These are phyloP conservation scores for Ochropleura leucogaster DNA, from an alignment of 2,888 invertebrate genomes.

Conservation along the genomic window DNA sequence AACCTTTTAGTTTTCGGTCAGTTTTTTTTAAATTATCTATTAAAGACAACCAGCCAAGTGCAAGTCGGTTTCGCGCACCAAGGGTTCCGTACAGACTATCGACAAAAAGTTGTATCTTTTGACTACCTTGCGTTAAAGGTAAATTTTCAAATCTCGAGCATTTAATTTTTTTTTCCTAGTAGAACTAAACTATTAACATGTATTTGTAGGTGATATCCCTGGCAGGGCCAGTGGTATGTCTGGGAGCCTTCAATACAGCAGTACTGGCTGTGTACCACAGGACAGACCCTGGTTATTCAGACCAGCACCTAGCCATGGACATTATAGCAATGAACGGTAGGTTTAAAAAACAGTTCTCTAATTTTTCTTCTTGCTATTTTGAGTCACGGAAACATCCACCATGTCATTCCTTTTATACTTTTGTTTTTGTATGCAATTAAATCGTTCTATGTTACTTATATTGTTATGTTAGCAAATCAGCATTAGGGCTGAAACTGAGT, in stretches of 20 bases:
- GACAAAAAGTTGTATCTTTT: no score
- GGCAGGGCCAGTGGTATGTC: slow-evolving; percentile 81
- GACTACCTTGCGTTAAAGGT: no score
- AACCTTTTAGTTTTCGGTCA: no score
- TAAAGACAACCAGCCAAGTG: no score
- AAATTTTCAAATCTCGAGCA: not conserved
- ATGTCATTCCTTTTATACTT: not conserved
- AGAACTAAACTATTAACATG: not conserved
- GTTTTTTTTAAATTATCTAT: no score
- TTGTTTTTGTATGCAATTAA: not conserved
- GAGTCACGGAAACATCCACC: not conserved
- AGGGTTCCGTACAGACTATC: no score
- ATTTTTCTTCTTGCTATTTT: not conserved
- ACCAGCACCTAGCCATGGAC: slow-evolving; percentile 87
- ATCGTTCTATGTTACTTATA: not conserved
- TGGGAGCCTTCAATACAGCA: slow-evolving; percentile 81
- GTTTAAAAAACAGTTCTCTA: not conserved
- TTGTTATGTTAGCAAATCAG: not conserved
- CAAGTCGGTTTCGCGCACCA: no score
- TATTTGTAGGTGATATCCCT: slow-evolving; percentile 84
- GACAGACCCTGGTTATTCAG: slow-evolving; percentile 82
- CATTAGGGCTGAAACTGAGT: no score
- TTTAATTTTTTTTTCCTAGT: not conserved
- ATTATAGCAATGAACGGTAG: slow-evolving; percentile 86
- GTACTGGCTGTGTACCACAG: slow-evolving; percentile 83